Base-by-base conservation (phyloP, 2,797 vertebrate species). In the Tenualosa ilisha region DNA sequence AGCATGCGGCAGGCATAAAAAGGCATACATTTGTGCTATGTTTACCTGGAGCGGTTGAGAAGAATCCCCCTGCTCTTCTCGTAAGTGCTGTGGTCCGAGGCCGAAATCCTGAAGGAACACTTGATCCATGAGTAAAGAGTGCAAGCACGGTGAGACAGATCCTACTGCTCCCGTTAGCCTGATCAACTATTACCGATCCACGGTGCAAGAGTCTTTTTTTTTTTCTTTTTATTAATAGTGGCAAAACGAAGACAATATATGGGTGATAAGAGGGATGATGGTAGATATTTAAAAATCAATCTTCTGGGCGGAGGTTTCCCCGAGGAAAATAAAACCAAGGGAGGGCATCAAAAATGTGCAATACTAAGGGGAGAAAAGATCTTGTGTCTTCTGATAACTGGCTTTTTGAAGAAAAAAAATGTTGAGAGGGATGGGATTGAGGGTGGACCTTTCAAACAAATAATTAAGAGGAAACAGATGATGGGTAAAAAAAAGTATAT, bases 101-200 rank as follows among this genome's bases (percentile, higher is more conserved):
- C 89, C 82, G 95, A 93, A 96, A 96, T 96, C 96, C 96, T 97
- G 97, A 99, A 99, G 96, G 97, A 99, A 99, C 93, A 99, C 97
- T 98, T 96, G 97, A 97, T 97, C 97, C 97, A 87, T 98, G 94
- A 99, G 97, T 98, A 97, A 96, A 96, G 95, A 96, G 94, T 96
- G 94, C 96, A 97, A 95, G 95, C 93, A 95, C 92, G 92, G 92
- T 93, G 92, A 95, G 92, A 94, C 92, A 94, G 88, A 92, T 79
- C 83, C 85, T 84, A 87, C 90, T 90, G 92, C 91, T 93, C 91
- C 91, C 90, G 84, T 88, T 90, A 93, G 93, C 93, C 90, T 92
- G 92, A 91, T 94, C 93, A 95, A 91, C 88, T 84, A 94, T 90
- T 92, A 94, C 85, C 86, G 89, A 90, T 86, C 88, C 83, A 86